Percentiles rank a stretch among this genome's conserved stretches.
Evolutionary conservation across 2,888 invertebrate species (phyloP).

Genomic region (Resseliella maxima): DNA sequence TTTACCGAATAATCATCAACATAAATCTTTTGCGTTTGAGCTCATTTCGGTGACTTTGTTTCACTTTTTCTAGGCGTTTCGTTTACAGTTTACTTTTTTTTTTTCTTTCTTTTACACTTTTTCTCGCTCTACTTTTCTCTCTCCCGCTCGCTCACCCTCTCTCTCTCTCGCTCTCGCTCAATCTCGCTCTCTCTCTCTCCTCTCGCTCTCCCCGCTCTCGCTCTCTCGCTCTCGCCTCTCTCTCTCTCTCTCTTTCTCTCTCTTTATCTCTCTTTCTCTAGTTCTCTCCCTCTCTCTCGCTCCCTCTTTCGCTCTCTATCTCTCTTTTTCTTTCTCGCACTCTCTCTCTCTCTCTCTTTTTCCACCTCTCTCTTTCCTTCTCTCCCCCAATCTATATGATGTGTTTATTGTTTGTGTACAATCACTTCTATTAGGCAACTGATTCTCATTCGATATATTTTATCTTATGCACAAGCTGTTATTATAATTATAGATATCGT

Average conservation of each 20-base stretch:
- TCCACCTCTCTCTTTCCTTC: too few species aligned
- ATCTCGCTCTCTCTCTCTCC: too few species aligned
- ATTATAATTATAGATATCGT: not conserved
- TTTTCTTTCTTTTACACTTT: not conserved
- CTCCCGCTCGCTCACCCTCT: too few species aligned
- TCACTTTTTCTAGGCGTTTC: not conserved
- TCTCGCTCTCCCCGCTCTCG: too few species aligned
- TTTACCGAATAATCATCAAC: slow-evolving; percentile 9
- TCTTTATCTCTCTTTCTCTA: not conserved
- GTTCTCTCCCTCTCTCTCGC: not conserved
- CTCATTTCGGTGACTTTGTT: not conserved
- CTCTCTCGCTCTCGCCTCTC: too few species aligned
- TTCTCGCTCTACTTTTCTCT: not conserved
- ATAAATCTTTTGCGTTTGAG: slow-evolving; percentile 15
- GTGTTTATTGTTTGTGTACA: not conserved
- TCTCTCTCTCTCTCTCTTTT: not conserved
- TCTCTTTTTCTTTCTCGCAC: not conserved
- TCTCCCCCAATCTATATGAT: not conserved
- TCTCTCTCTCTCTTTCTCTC: too few species aligned
- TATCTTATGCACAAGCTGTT: not conserved
- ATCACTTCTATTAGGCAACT: not conserved
- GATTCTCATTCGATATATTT: not conserved
- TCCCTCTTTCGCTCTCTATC: not conserved
- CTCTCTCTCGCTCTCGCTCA: too few species aligned
- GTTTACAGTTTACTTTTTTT: too few species aligned